These are phyloP conservation scores for Chauna torquata DNA, from an alignment of 2,113 vertebrate species.

Conservation along the genomic window DNA sequence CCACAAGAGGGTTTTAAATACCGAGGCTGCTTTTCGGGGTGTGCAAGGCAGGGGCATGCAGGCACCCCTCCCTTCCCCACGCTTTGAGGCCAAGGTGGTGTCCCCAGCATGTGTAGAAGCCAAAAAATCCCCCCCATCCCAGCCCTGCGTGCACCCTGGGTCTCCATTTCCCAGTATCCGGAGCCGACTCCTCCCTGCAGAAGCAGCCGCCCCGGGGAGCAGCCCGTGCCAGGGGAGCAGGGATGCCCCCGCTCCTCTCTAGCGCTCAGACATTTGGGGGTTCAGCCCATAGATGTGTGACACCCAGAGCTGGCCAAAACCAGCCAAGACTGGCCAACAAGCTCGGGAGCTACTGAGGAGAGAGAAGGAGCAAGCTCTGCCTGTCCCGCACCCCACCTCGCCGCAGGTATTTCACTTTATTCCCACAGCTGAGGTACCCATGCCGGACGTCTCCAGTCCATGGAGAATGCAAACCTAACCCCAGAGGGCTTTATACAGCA, in stretches of 20 bases:
- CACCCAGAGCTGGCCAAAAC: too few species aligned
- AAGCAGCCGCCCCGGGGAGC: too few species aligned
- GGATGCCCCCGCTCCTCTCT: neutral
- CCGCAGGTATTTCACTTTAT: neutral
- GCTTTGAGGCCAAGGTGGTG: too few species aligned
- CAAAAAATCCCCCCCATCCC: neutral
- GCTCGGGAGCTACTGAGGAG: rapidly evolving
- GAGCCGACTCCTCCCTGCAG: neutral
- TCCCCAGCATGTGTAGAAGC: neutral
- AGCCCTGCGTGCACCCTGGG: too few species aligned
- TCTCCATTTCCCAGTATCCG: neutral
- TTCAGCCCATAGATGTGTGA: neutral
- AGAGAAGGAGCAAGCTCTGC: neutral
- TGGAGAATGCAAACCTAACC: neutral
- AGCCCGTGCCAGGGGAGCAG: too few species aligned
- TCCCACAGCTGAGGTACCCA: neutral
- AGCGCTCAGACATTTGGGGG: neutral
- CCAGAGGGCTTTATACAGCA: neutral
- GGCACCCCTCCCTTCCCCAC: neutral
- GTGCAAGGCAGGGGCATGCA: too few species aligned
- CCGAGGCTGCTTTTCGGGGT: neutral
- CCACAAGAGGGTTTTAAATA: neutral
- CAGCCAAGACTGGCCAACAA: neutral
- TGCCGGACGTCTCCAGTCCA: neutral
- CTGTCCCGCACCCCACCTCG: neutral